Evolutionary conservation across 2,797 vertebrate species (phyloP), one percentile per base, ranked within the genome.

Genomic region (Chiroxiphia lanceolata): DNA sequence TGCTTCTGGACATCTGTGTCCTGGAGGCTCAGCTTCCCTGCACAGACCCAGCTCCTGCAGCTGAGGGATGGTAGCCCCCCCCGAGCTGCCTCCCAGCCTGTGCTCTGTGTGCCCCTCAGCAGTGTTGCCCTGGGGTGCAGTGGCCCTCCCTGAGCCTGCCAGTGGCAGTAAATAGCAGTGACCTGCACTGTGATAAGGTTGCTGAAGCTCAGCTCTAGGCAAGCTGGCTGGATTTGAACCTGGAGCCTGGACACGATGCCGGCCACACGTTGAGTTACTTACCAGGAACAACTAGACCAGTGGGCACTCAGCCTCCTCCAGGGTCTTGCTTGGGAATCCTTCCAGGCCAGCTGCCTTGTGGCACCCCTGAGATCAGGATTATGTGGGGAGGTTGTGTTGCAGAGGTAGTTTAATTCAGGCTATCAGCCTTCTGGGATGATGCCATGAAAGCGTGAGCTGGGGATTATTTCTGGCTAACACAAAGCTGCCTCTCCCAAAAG

Each of bases 171-270:
- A 45, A 40, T 60, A 14, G n/a, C 60, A 36, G 27, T 61, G 57
- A 25, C 15, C 48, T 76, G 47, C 44, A 4, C 29, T 42, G 48
- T 1, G 2, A 2, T 53, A n/a, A 15, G 0, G 0, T 44, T 74
- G 59, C 74, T 76, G 63, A 54, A 60, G 61, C 70, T 87, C 83
- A 69, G 74, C 67, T 79, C 63, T 15, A 21, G 59, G 31, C 50
- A 76, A 38, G 65, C 25, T 78, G 74, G 31, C 38, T 79, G 31
- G 42, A 20, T 57, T 63, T 81, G 57, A 15, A 9, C 36, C 71
- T 51, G 76, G 69, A 93, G 72, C 63, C 42, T 44, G 25, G 33
- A n/a, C 11, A 11, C 0, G 1, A 13, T 40, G 47, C 44, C 38
- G 54, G 47, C 54, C 38, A 25, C 2, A 3, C 0, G 0, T 33